These are phyloP conservation scores for Nephrotoma flavescens DNA, from an alignment of 2,888 invertebrate genomes.

Conservation along the genomic window DNA sequence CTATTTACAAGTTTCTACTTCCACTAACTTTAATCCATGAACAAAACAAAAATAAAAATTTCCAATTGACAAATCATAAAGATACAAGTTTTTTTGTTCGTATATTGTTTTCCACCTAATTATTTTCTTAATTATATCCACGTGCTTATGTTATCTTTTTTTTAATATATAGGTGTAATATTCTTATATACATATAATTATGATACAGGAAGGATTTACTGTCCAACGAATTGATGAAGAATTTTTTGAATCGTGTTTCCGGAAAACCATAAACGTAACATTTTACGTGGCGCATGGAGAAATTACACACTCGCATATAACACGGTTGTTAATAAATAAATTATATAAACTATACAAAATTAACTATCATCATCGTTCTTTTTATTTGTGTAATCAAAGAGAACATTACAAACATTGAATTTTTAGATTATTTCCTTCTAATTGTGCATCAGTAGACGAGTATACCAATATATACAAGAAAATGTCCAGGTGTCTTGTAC, in stretches of 20 bases:
- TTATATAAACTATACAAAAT: not conserved
- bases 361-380: not conserved
- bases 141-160: not conserved
- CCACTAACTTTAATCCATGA: not conserved
- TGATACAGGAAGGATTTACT: slow-evolving; percentile 3
- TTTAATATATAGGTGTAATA: not conserved
- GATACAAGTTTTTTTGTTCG: not conserved
- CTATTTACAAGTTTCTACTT: not conserved
- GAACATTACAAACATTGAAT: not conserved
- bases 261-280: not conserved
- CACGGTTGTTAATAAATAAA: not conserved
- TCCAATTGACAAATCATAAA: slow-evolving; percentile 3
- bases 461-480: not conserved
- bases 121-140: slow-evolving; percentile 6
- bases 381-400: not conserved
- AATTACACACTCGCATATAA: not conserved
- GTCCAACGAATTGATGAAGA: slow-evolving; percentile 2
- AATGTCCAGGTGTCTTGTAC: not conserved
- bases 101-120: not conserved
- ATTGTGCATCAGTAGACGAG: not conserved
- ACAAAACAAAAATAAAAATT: not conserved
- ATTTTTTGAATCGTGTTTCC: slow-evolving; percentile 1
- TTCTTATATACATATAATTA: not conserved
- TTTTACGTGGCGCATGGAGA: not conserved
- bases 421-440: not conserved